A percentile compares a stretch with the other conserved stretches of the same genome.
Evolutionary conservation across 2,797 vertebrate species (phyloP).

Genomic region (Cynopterus sphinx): DNA sequence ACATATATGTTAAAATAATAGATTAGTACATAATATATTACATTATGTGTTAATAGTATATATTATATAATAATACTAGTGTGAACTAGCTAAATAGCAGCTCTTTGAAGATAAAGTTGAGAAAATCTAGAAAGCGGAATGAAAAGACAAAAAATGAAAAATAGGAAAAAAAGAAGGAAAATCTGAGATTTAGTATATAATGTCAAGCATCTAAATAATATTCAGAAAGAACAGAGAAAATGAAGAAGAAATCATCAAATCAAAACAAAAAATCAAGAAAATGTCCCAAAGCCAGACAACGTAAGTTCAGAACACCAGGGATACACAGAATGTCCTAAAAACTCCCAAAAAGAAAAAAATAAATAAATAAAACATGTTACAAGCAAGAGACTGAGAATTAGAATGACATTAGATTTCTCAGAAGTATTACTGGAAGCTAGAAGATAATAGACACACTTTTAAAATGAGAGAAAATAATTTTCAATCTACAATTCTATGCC

Average conservation of each 20-base stretch:
- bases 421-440: not conserved
- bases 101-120: not conserved
- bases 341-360: conserved; percentile 5
- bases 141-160: not conserved
- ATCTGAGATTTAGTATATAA: not conserved
- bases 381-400: conserved; percentile 15
- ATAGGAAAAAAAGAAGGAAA: not conserved
- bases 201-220: not conserved
- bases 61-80: not conserved
- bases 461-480: conserved; percentile 23
- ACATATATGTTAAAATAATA: too few relatives aligned
- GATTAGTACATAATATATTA: too few relatives aligned
- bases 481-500: not conserved
- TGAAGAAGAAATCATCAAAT: not conserved
- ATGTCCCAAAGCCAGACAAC: not conserved
- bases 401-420: not conserved
- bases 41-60: too few relatives aligned
- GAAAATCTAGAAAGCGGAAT: not conserved
- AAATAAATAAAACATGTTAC: not conserved
- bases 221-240: not conserved
- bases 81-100: not conserved
- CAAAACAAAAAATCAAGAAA: not conserved
- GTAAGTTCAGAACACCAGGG: not conserved
- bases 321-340: not conserved
- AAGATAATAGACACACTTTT: not conserved